phyloP scores from a whole-genome alignment of 1,140 invertebrate species.

The Cydia splendana region DNA sequence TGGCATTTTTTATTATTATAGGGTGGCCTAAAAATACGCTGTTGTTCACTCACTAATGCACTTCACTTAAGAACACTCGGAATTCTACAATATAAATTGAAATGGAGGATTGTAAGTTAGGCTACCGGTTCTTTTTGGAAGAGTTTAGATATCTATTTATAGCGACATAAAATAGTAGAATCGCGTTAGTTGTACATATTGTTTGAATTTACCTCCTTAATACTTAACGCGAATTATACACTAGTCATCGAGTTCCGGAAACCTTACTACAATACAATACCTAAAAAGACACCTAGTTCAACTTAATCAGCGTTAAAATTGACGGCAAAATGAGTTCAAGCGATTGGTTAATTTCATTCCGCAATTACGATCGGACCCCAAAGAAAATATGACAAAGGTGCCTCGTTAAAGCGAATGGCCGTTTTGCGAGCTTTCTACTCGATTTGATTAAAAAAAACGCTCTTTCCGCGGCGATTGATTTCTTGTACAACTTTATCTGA shows the following conservation, averaged over 20 bases:
- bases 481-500: constrained; percentile 53
- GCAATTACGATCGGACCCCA: constrained; percentile 53
- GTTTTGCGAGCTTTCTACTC: constrained; percentile 61
- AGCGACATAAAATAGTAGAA: too few species aligned
- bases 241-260: too few species aligned
- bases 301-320: constrained; percentile 3
- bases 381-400: constrained; percentile 72
- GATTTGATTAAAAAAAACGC: constrained; percentile 66
- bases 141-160: too few species aligned
- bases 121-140: too few species aligned
- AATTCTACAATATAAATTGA: too few species aligned
- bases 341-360: constrained; percentile 57
- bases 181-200: too few species aligned
- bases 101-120: too few species aligned
- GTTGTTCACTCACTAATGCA: background rate
- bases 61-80: too few species aligned
- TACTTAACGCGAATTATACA: too few species aligned
- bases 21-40: background rate
- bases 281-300: too few species aligned
- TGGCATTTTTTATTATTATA: background rate
- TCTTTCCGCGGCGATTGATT: constrained; percentile 62
- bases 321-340: background rate
- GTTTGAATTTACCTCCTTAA: too few species aligned
- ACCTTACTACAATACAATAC: too few species aligned
- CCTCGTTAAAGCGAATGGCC: constrained; percentile 67